Percentiles rank a stretch among this genome's conserved stretches.
phyloP scores from a whole-genome alignment of 2,888 invertebrate genomes.

The Aspidiotus destructor region DNA sequence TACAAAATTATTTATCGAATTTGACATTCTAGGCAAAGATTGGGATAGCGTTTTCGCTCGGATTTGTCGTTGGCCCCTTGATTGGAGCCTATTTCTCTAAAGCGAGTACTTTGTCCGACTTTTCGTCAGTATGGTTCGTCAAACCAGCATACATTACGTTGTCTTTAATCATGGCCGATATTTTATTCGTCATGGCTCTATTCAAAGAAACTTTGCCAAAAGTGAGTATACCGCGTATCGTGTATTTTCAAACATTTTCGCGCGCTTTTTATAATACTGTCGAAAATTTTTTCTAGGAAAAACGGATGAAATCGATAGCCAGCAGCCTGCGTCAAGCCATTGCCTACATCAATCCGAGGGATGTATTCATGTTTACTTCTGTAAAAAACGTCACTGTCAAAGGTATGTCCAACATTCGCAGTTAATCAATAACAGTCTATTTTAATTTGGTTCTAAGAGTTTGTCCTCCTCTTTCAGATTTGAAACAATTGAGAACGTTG shows the following conservation, averaged over 20 bases:
- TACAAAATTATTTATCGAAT: not conserved
- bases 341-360: conserved; percentile 52
- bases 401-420: conserved; percentile 37
- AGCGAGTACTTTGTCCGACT: conserved; percentile 51
- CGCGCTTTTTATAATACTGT: not conserved
- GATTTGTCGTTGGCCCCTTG: conserved; percentile 92
- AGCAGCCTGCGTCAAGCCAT: conserved; percentile 56
- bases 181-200: conserved; percentile 59
- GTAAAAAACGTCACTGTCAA: conserved; percentile 52
- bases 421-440: not conserved
- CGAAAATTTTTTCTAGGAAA: conserved; percentile 48
- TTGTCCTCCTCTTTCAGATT: conserved; percentile 47
- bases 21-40: conserved; percentile 68
- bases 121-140: conserved; percentile 61
- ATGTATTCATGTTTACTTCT: conserved; percentile 54
- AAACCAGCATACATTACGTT: conserved; percentile 71
- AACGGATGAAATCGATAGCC: conserved; percentile 58
- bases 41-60: conserved; percentile 92
- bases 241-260: too few species aligned
- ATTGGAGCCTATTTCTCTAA: conserved; percentile 83
- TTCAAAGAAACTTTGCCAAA: conserved; percentile 76
- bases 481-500: conserved; percentile 54
- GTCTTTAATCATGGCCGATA: conserved; percentile 62
- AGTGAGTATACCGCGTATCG: conserved; percentile 43
- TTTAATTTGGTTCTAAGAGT: not conserved